phyloP scores from a whole-genome alignment of 2,797 vertebrate species.

The Podarcis lilfordi region DNA sequence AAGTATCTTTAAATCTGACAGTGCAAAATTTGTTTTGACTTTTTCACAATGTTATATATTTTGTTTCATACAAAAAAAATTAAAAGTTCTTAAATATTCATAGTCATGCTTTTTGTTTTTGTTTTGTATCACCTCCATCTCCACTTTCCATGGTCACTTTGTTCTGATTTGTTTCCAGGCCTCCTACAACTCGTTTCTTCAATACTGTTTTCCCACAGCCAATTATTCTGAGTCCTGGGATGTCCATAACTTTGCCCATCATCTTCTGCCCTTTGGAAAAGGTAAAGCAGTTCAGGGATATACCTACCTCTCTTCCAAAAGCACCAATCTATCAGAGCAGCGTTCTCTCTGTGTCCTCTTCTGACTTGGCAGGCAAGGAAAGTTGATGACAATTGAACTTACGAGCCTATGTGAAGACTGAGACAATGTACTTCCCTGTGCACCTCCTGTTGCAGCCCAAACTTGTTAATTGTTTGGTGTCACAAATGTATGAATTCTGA shows the following conservation, averaged over 20 bases:
- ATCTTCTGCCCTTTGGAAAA: conserved; percentile 86
- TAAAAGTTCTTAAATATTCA: not conserved
- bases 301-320: not conserved
- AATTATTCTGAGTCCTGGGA: conserved; percentile 87
- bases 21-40: not conserved
- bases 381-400: not conserved
- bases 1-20: not conserved
- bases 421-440: not conserved
- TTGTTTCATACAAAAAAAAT: not conserved
- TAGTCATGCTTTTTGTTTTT: not conserved
- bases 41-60: not conserved
- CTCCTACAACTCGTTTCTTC: conserved; percentile 86
- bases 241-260: conserved; percentile 84
- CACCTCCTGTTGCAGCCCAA: not conserved
- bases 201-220: conserved; percentile 80
- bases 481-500: not conserved
- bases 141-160: conserved; percentile 1
- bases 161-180: conserved; percentile 69
- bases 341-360: not conserved
- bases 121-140: not conserved
- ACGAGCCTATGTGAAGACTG: not conserved
- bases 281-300: conserved; percentile 75
- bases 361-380: not conserved
- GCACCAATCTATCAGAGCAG: not conserved
- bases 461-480: not conserved